These are phyloP conservation scores for Galleria mellonella DNA, from an alignment of 1,140 invertebrate species.

Conservation along the genomic window DNA sequence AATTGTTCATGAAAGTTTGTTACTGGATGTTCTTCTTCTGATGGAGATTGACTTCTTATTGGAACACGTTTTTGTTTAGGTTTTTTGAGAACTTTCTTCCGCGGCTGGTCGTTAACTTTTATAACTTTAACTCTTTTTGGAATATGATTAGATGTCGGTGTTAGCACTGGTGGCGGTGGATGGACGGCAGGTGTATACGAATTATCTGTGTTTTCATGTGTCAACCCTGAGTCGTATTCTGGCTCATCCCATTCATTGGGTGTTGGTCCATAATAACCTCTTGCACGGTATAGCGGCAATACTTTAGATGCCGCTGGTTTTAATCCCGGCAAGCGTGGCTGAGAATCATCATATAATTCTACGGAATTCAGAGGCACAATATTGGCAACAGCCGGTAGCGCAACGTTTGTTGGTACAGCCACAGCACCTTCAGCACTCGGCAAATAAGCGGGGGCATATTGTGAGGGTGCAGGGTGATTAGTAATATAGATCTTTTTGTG, in stretches of 20 bases:
- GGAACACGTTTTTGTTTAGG: slow-evolving; percentile 49
- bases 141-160: slow-evolving; percentile 14
- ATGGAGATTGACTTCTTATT: slow-evolving; percentile 28
- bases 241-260: slow-evolving; percentile 48
- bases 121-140: slow-evolving; percentile 57
- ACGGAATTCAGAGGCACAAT: slow-evolving; percentile 46
- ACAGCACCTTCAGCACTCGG: slow-evolving; percentile 50
- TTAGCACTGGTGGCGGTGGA: slow-evolving; percentile 18
- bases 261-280: slow-evolving; percentile 67
- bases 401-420: slow-evolving; percentile 47
- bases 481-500: slow-evolving; percentile 73
- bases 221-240: slow-evolving; percentile 41
- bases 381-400: slow-evolving; percentile 41
- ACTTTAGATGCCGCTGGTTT: slow-evolving; percentile 49
- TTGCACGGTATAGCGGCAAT: slow-evolving; percentile 57
- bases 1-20: slow-evolving; percentile 65
- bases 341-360: slow-evolving; percentile 48
- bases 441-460: slow-evolving; percentile 62
- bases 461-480: slow-evolving; percentile 57
- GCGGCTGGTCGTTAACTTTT: slow-evolving; percentile 52
- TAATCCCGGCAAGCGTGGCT: slow-evolving; percentile 19
- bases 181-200: slow-evolving; percentile 28
- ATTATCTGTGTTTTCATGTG: slow-evolving; percentile 23
- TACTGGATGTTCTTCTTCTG: slow-evolving; percentile 53
- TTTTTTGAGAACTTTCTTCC: slow-evolving; percentile 48